phyloP scores from a whole-genome alignment of 2,113 vertebrate species.

The Ciconia maguari region DNA sequence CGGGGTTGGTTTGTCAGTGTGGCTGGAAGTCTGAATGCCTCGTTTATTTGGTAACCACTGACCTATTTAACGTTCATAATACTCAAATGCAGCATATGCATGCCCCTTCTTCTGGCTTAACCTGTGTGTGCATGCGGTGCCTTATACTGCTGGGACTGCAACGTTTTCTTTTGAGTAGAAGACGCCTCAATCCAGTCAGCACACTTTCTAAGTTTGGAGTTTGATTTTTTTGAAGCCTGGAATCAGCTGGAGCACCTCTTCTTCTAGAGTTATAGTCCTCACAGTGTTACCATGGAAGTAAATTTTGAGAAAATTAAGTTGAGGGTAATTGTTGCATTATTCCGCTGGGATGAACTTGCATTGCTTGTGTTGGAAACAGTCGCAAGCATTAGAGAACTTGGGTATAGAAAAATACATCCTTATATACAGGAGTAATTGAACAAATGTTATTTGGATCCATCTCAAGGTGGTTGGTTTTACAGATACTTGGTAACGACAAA shows the following conservation, averaged over 20 bases:
- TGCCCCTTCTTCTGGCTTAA: neutral
- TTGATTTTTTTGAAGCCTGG: neutral
- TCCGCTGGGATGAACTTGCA: neutral
- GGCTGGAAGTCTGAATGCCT: constrained; percentile 33
- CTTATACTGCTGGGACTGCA: accelerated
- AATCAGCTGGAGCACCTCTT: neutral
- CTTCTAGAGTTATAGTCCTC: neutral
- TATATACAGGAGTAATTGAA: neutral
- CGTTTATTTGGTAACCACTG: constrained; percentile 23
- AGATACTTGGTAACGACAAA: neutral
- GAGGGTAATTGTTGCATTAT: neutral
- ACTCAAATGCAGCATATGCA: neutral
- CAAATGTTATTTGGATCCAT: neutral
- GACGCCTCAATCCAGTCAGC: neutral
- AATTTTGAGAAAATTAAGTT: neutral
- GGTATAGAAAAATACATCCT: neutral
- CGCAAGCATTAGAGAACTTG: neutral
- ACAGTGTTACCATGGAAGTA: neutral
- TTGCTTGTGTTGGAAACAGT: neutral
- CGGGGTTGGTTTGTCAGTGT: neutral
- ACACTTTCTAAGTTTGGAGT: neutral
- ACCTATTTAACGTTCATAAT: neutral
- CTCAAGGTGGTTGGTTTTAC: neutral
- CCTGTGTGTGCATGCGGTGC: neutral
- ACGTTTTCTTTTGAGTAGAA: accelerated